Percentiles rank a stretch among this genome's conserved stretches.
phyloP scores from a whole-genome alignment of 2,888 invertebrate genomes.

The Parascotia fuliginaria region DNA sequence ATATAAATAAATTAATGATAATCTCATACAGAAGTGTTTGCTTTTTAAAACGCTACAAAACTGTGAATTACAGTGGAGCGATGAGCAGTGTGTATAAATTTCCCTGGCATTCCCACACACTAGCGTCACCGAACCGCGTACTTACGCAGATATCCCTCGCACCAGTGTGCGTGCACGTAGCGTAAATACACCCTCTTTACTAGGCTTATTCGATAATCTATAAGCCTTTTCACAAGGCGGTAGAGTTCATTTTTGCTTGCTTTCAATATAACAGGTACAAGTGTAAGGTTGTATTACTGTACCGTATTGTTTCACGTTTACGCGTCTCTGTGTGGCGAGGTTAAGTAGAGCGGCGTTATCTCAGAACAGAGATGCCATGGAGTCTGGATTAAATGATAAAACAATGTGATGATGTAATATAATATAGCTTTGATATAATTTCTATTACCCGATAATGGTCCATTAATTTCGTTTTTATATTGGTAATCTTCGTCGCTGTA shows the following conservation, averaged over 20 bases:
- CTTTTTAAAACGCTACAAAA: slow-evolving; percentile 77
- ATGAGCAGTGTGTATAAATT: slow-evolving; percentile 81
- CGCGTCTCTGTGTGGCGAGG: slow-evolving; percentile 83
- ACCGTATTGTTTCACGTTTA: slow-evolving; percentile 86
- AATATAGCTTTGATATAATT: slow-evolving; percentile 26
- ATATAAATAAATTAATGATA: slow-evolving; percentile 67
- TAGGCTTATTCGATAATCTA: slow-evolving; percentile 39
- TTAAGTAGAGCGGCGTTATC: slow-evolving; percentile 86
- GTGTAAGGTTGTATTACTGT: slow-evolving; percentile 75
- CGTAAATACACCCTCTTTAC: slow-evolving; percentile 53
- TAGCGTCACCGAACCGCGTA: slow-evolving; percentile 54
- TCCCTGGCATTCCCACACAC: slow-evolving; percentile 81
- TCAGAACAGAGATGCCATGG: slow-evolving; percentile 81
- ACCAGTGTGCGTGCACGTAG: slow-evolving; percentile 70
- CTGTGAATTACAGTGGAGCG: slow-evolving; percentile 76
- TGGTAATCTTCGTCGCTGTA: not conserved
- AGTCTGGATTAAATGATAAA: slow-evolving; percentile 70
- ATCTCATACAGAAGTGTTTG: slow-evolving; percentile 69
- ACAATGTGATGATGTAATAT: slow-evolving; percentile 46
- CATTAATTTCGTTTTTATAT: not conserved
- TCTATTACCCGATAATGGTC: slow-evolving; percentile 3
- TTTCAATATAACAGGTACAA: slow-evolving; percentile 50
- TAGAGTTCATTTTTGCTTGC: slow-evolving; percentile 48
- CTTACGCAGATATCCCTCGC: slow-evolving; percentile 58
- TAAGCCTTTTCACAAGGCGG: slow-evolving; percentile 41